phyloP scores from a whole-genome alignment of 2,888 invertebrate genomes.

The Selenia dentaria region DNA sequence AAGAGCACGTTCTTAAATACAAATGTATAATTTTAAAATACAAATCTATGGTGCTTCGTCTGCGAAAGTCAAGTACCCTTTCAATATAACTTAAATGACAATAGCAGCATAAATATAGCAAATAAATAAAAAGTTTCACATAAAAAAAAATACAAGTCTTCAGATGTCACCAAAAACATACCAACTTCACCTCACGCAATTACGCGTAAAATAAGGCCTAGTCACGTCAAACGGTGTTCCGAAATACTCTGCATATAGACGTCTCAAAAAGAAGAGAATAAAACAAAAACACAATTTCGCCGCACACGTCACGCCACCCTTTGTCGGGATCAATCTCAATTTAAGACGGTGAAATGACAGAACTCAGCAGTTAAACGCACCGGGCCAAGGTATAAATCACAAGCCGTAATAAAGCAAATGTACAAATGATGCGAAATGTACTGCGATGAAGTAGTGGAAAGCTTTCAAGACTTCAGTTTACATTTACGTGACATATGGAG shows the following conservation, averaged over 20 bases:
- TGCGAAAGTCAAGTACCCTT: no score
- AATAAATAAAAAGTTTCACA: no score
- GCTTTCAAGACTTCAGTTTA: constrained; percentile 5
- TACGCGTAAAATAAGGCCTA: constrained; percentile 39
- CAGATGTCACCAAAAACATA: no score
- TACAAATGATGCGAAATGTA: constrained; percentile 66
- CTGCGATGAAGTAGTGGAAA: constrained; percentile 10
- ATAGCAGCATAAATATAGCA: neutral
- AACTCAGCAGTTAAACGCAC: constrained; percentile 81
- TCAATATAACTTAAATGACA: neutral
- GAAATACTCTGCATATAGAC: constrained; percentile 42
- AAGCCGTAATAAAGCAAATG: constrained; percentile 76
- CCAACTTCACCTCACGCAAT: constrained; percentile 28
- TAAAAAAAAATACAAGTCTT: no score
- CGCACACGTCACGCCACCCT: constrained; percentile 56
- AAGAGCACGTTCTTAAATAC: no score
- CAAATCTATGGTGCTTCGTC: no score
- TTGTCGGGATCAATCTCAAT: constrained; percentile 80
- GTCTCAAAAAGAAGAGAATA: constrained; percentile 48
- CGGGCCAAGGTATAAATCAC: constrained; percentile 79
- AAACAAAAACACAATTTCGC: constrained; percentile 66
- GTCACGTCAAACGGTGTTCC: constrained; percentile 37
- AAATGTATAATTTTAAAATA: no score
- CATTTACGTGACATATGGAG: no score
- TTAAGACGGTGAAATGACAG: constrained; percentile 81